Base-by-base conservation (phyloP, 2,113 vertebrate genomes). In the Myotis yumanensis region DNA sequence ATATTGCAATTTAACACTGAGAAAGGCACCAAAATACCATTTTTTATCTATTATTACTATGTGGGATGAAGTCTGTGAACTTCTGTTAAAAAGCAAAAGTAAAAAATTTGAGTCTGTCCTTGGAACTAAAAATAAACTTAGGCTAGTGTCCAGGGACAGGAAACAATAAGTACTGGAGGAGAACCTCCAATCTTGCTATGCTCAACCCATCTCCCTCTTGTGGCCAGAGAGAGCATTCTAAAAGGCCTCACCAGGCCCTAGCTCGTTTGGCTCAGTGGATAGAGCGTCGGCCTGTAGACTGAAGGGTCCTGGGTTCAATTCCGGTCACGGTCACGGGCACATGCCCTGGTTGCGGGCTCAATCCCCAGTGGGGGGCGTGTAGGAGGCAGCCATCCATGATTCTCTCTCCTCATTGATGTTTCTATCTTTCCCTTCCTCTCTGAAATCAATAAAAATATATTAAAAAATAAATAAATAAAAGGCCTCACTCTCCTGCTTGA, bases 101-200 rank as follows among this genome's bases (percentile, higher is more conserved):
- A 62, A 35, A 69, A 91, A 95, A 52, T 79, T 64, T 52, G 77
- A 88, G 51, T 96, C 88, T 93, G 72, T 96, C 80, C 90, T 80
- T 89, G 46, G 89, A 92, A 95, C 95, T 96, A 95, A 96, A 97
- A 95, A 97, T 95, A 97, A 97, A 90, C 28, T 6, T 92, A 79
- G 95, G 95, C 94, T 7, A 83, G 54, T 79, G 82, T 96, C 96
- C 97, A 96, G 82, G 85, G 96, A 66, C 35, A 80, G 93, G 77
- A 91, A 86, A 73, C 68, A 94, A 35, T 76, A 76, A 96, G 95
- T 80, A 15, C 82, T 89, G 82, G 86, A 83, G 69, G 80, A n/a
- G 59, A 85, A 83, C 83, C 73, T 95, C 89, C 83, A 59, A 1
- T 79, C 79, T 93, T 77, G 93, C 82, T 37, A 95, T 90, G 20